Base-by-base conservation (phyloP, 2,797 vertebrate genomes). In the Syndactyla subalaris region DNA sequence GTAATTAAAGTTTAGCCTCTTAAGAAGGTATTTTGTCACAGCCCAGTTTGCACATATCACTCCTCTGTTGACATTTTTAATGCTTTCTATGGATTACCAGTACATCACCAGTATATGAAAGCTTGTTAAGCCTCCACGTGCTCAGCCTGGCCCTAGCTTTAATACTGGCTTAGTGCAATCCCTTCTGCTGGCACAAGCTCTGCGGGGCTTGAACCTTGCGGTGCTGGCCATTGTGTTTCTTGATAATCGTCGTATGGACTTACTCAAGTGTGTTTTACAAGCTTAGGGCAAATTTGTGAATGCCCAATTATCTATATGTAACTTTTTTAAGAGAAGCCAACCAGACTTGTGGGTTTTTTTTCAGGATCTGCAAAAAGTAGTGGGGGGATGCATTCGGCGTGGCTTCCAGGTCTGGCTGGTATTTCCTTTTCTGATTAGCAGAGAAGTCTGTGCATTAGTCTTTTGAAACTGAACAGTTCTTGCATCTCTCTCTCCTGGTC, bases 61-160 rank as follows among this genome's bases (percentile, higher is more conserved):
- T 87, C 65, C 41, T 80, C 80, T 93, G 91, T 81, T 94, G 92
- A 80, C 84, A 83, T 80, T 94, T 95, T 81, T 77, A 80, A 71
- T 82, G 74, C 92, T 84, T 81, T 91, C 82, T 85, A 52, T 85
- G 84, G 89, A 87, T 96, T 93, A 89, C 85, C 85, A 74, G 84
- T 58, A 65, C 73, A 62, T 17, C 45, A 30, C 30, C 78, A 49
- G 86, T 36, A 24, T 58, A 51, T 5, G 74, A 82, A 81, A 87
- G 78, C 93, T 91, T 57, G 61, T 88, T 88, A 89, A 94, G 91
- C 75, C 65, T 95, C 92, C 95, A 95, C 46, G 68, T 96, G 95
- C 92, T 94, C 88, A 73, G 59, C 77, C 54, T 52, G 81, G 89
- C 95, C 81, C 75, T 45, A 19, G 67, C 38, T 68, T 48, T 82